Evolutionary conservation across 1,140 invertebrate species (phyloP).

Genomic region (Formica exsecta): DNA sequence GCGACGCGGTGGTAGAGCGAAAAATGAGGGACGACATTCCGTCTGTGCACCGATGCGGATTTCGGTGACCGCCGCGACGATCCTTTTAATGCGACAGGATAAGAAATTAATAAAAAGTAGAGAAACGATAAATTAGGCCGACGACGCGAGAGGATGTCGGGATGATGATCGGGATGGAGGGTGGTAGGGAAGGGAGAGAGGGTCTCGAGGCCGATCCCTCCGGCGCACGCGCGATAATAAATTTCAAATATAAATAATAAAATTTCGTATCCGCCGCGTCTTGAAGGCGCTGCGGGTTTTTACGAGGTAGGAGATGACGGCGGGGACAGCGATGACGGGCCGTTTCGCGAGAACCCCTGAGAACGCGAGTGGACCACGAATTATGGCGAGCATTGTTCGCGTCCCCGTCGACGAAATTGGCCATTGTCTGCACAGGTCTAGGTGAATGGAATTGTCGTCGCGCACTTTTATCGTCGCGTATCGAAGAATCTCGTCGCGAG

Average conservation of each 20-base stretch:
- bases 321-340: conserved; percentile 36
- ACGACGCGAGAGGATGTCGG: conserved; percentile 69
- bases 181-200: conserved; percentile 1
- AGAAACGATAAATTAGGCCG: conserved; percentile 86
- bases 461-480: conserved; percentile 16
- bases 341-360: conserved; percentile 53
- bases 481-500: conserved; percentile 4
- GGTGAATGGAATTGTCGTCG: conserved; percentile 22
- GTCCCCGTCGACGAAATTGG: conserved; percentile 41
- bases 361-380: conserved; percentile 46
- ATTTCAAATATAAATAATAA: conserved; percentile 84
- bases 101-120: conserved; percentile 86
- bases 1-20: conserved; percentile 61
- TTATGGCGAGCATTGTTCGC: conserved; percentile 42
- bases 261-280: conserved; percentile 81
- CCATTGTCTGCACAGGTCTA: conserved; percentile 25
- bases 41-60: conserved; percentile 73
- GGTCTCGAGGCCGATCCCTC: neutral
- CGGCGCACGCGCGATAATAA: conserved; percentile 81
- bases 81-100: conserved; percentile 76
- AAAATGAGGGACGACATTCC: conserved; percentile 79
- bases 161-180: conserved; percentile 56
- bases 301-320: conserved; percentile 72
- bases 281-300: conserved; percentile 73
- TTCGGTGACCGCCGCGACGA: conserved; percentile 67